Evolutionary conservation across 2,113 vertebrate genomes (phyloP).

Genomic region (Calyptomena viridis): DNA sequence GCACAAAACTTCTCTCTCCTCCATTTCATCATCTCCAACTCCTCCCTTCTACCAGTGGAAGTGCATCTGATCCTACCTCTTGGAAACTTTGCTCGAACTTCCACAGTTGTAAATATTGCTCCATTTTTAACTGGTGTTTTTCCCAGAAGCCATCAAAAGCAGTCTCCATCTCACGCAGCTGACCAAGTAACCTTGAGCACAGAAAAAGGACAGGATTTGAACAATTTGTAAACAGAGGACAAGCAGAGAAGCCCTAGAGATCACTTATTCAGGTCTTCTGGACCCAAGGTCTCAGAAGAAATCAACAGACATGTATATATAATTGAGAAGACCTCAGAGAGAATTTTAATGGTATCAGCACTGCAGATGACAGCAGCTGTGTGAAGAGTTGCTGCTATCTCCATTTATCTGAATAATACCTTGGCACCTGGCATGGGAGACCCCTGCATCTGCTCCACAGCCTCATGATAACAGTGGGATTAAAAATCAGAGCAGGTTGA

Average conservation of each 20-base stretch:
- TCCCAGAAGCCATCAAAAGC: conserved; percentile 99
- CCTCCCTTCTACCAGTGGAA: not conserved
- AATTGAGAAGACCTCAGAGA: not conserved
- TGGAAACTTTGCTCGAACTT: conserved; percentile 92
- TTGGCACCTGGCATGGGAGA: not conserved
- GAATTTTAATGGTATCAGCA: not conserved
- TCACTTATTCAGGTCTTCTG: not conserved
- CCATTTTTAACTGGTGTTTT: conserved; percentile 94
- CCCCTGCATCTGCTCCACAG: not conserved
- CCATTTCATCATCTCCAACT: not conserved
- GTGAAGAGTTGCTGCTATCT: not conserved
- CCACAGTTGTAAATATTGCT: conserved; percentile 91
- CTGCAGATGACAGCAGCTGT: not conserved
- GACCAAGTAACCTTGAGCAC: conserved; percentile 83
- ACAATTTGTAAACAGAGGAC: not conserved
- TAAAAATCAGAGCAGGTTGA: not conserved
- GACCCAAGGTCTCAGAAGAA: not conserved
- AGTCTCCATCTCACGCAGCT: conserved; percentile 93
- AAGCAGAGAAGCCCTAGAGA: not conserved
- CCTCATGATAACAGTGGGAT: rapidly evolving
- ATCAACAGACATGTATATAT: rapidly evolving
- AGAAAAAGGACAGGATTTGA: not conserved
- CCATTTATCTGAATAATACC: not conserved
- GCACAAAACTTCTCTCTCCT: not conserved
- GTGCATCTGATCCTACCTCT: conserved; percentile 75